These are phyloP conservation scores for Nymphicus hollandicus DNA, from an alignment of 2,113 vertebrate species.

Conservation along the genomic window DNA sequence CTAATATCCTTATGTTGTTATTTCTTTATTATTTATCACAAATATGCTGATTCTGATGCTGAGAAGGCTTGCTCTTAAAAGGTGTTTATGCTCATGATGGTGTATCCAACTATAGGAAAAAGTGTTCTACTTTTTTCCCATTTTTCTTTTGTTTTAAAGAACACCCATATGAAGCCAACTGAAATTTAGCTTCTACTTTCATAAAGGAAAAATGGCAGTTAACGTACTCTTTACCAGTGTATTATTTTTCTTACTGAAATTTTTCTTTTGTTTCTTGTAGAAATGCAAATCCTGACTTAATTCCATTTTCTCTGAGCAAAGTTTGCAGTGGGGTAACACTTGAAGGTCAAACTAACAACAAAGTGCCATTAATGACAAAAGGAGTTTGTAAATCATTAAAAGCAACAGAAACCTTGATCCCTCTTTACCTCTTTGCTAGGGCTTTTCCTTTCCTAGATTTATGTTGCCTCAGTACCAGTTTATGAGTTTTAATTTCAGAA, in stretches of 20 bases:
- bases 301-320: neutral
- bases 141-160: neutral
- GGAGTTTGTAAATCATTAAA: neutral
- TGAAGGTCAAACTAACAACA: neutral
- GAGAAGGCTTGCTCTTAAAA: neutral
- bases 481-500: neutral
- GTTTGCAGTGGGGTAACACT: neutral
- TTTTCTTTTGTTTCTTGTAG: neutral
- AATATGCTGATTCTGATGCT: neutral
- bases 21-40: neutral
- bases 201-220: neutral
- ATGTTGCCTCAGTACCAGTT: neutral
- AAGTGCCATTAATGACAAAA: neutral
- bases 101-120: neutral
- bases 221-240: neutral
- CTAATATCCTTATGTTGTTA: neutral
- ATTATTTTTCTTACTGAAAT: neutral
- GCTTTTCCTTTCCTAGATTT: neutral
- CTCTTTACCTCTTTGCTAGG: neutral
- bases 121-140: neutral
- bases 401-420: neutral
- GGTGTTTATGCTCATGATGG: accelerated
- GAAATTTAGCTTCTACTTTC: neutral
- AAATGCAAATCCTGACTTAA: neutral
- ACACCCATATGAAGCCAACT: neutral